A percentile compares a stretch with the other conserved stretches of the same genome.
Evolutionary conservation across 2,797 vertebrate species (phyloP).

Genomic region (Neostethus bicornis): DNA sequence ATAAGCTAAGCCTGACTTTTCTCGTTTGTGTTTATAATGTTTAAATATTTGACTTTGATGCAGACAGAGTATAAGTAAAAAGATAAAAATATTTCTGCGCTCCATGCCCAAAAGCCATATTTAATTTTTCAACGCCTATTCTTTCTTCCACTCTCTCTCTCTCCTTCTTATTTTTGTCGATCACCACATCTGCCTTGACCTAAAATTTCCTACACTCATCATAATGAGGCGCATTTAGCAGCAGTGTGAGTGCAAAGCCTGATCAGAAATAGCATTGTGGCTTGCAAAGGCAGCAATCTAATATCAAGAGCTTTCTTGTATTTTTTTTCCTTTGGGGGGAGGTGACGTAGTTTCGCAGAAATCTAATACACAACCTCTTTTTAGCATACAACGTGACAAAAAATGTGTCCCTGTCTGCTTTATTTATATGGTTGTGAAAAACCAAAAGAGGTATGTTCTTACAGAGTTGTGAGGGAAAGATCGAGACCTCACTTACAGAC

Average conservation of each 20-base stretch:
- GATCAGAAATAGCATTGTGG: constrained; percentile 26
- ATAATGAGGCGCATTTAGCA: constrained; percentile 35
- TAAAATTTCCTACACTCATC: constrained; percentile 35
- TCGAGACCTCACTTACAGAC: too few relatives aligned
- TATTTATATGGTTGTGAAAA: too few relatives aligned
- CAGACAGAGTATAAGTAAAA: constrained; percentile 11
- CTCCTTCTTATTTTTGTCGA: constrained; percentile 6
- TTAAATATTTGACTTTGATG: background rate
- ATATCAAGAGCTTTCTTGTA: constrained; percentile 19
- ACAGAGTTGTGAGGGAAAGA: too few relatives aligned
- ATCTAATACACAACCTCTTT: too few relatives aligned
- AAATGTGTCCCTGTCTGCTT: too few relatives aligned
- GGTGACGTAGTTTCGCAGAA: constrained; percentile 21
- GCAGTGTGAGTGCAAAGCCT: constrained; percentile 28
- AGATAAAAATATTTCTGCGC: background rate
- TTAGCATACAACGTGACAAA: too few relatives aligned
- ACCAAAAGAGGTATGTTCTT: too few relatives aligned
- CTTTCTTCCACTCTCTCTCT: constrained; percentile 17
- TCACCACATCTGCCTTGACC: constrained; percentile 43
- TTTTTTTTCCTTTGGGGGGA: background rate
- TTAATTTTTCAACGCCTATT: constrained; percentile 21
- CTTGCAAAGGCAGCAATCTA: constrained; percentile 10
- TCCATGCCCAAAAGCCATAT: constrained; percentile 25
- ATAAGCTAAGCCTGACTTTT: background rate
- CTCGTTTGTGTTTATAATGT: background rate